A percentile compares a stretch with the other conserved stretches of the same genome.
phyloP scores from a whole-genome alignment of 2,888 invertebrate species.

The Mylabris sibirica region DNA sequence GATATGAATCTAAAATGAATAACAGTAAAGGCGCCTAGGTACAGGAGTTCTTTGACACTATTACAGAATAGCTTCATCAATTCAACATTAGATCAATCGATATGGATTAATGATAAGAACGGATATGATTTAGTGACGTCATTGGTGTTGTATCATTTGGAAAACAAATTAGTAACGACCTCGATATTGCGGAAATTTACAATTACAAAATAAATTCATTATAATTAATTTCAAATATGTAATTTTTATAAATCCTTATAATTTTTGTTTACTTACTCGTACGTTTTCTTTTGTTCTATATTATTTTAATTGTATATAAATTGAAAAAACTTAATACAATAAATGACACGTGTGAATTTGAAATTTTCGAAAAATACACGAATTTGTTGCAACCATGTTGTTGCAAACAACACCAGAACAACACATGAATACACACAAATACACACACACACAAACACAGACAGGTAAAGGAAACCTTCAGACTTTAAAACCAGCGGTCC shows the following conservation, averaged over 20 bases:
- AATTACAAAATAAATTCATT: neutral
- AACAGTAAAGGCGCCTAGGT: slow-evolving; percentile 11
- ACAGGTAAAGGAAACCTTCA: slow-evolving; percentile 28
- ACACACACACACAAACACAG: slow-evolving; percentile 14
- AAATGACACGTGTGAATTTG: neutral
- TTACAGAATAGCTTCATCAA: neutral
- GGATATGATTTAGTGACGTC: neutral
- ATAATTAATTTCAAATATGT: too few species aligned
- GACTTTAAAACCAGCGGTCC: slow-evolving; percentile 19
- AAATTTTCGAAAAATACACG: too few species aligned
- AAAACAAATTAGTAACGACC: neutral
- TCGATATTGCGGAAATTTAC: neutral
- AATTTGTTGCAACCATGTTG: slow-evolving; percentile 20
- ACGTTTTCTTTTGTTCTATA: too few species aligned
- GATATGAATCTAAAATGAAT: slow-evolving; percentile 12
- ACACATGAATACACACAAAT: neutral
- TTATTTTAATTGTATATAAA: too few species aligned
- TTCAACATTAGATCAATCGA: neutral
- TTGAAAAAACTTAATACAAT: too few species aligned
- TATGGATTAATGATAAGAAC: too few species aligned
- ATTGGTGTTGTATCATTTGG: neutral
- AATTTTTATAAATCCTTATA: neutral
- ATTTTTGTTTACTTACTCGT: neutral
- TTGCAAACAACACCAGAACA: slow-evolving; percentile 21
- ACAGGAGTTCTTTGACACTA: slow-evolving; percentile 9